Evolutionary conservation across 2,888 invertebrate species (phyloP).

Genomic region (Acleris holmiana): DNA sequence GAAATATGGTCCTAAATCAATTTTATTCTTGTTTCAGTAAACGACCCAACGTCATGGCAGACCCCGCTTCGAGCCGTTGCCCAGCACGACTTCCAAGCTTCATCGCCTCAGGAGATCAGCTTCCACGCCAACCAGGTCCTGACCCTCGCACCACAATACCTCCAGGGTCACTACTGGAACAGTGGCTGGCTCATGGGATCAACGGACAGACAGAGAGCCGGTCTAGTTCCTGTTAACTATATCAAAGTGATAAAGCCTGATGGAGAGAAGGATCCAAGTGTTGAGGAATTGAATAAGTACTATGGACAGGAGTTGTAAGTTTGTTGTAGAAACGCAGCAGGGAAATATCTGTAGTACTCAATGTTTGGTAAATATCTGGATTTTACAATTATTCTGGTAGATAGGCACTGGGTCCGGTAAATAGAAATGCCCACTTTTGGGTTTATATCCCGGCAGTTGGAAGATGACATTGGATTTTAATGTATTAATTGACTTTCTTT

Average conservation of each 20-base stretch:
- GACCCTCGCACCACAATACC: slow-evolving; percentile 91
- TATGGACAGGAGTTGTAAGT: slow-evolving; percentile 51
- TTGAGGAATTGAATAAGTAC: slow-evolving; percentile 49
- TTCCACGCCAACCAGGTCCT: slow-evolving; percentile 91
- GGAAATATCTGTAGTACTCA: too few species aligned
- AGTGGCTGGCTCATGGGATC: slow-evolving; percentile 88
- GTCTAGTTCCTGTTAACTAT: slow-evolving; percentile 87
- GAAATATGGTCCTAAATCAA: neutral
- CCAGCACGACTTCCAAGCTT: slow-evolving; percentile 90
- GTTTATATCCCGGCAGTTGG: too few species aligned
- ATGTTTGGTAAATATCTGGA: too few species aligned
- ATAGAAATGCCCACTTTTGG: too few species aligned
- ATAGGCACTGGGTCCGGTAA: too few species aligned
- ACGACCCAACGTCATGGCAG: slow-evolving; percentile 88
- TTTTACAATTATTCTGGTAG: too few species aligned
- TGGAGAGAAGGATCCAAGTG: slow-evolving; percentile 35
- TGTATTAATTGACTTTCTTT: too few species aligned
- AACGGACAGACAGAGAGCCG: slow-evolving; percentile 83
- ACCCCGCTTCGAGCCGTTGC: slow-evolving; percentile 87
- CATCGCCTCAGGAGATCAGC: slow-evolving; percentile 89
- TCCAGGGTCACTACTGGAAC: slow-evolving; percentile 89
- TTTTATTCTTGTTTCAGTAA: slow-evolving; percentile 68
- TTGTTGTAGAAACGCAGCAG: too few species aligned
- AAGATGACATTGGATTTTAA: too few species aligned
- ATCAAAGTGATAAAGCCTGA: slow-evolving; percentile 68